Conservation (phyloP, 2,113 vertebrate genomes). For the Epinephelus lanceolatus region DNA sequence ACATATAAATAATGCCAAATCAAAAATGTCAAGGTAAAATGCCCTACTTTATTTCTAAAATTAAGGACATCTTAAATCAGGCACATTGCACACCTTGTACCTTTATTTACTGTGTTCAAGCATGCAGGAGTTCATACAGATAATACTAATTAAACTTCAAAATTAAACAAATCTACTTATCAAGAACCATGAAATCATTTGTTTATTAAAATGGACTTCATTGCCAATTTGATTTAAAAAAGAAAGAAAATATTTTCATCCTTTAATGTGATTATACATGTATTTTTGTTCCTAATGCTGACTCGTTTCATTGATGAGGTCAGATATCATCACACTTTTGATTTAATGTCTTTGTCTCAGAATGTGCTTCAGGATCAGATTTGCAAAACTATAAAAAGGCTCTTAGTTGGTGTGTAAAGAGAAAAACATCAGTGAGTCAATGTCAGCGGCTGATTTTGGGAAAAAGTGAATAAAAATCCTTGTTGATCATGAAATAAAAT, state of each 20-base stretch:
- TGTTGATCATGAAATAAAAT: constrained; percentile 42
- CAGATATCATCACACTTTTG: neutral
- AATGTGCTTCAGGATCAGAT: neutral
- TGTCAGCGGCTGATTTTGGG: constrained; percentile 27
- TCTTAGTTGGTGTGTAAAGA: neutral
- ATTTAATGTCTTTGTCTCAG: neutral
- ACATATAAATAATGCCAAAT: too few relatives aligned
- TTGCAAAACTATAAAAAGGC: neutral
- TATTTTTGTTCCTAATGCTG: neutral
- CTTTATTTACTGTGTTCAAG: neutral
- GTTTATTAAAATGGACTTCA: too few relatives aligned
- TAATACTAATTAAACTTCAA: neutral
- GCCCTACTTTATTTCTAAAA: neutral
- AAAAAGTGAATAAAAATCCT: constrained; percentile 17
- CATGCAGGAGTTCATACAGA: neutral
- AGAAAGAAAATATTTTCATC: neutral
- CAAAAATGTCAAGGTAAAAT: neutral
- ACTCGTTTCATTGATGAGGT: neutral
- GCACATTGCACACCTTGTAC: neutral
- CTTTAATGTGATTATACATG: too few relatives aligned
- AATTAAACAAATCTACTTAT: neutral
- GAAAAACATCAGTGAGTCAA: neutral
- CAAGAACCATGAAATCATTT: too few relatives aligned
- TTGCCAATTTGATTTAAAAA: too few relatives aligned
- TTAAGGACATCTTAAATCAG: neutral